A percentile compares a stretch with the other conserved stretches of the same genome.
These are phyloP conservation scores for Drosophila orena DNA, from an alignment of 1,140 invertebrate species.

Conservation along the genomic window DNA sequence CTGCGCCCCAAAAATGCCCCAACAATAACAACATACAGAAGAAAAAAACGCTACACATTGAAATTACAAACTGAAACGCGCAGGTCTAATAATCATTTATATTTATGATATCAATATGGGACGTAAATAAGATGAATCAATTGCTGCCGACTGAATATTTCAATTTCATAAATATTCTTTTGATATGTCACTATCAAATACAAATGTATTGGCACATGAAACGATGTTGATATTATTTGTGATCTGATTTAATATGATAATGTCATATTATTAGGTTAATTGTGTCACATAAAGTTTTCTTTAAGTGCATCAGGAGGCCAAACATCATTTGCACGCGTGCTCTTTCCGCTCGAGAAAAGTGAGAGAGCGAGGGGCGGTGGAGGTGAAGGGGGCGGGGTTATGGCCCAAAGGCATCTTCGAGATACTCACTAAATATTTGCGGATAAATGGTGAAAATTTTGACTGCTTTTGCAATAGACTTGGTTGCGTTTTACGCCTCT, in stretches of 20 bases:
- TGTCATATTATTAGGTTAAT: too few relatives aligned
- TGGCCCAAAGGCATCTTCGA: conserved; percentile 61
- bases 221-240: too few relatives aligned
- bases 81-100: conserved; percentile 5
- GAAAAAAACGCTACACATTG: background rate
- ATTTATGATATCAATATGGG: background rate
- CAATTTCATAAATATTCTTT: too few relatives aligned
- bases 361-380: conserved; percentile 7
- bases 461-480: conserved; percentile 61
- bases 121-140: background rate
- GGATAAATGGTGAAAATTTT: conserved; percentile 85
- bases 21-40: conserved; percentile 40
- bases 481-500: conserved; percentile 17
- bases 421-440: conserved; percentile 84
- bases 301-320: conserved; percentile 23
- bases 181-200: background rate
- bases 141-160: background rate
- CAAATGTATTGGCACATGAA: too few relatives aligned
- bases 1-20: conserved; percentile 56
- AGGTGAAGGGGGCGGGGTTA: conserved; percentile 13
- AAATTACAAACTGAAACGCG: background rate
- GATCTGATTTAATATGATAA: too few relatives aligned
- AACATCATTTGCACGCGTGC: conserved; percentile 81
- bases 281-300: background rate
- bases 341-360: conserved; percentile 45